Conservation (phyloP, 2,113 vertebrate genomes). For the Phaetusa simplex region DNA sequence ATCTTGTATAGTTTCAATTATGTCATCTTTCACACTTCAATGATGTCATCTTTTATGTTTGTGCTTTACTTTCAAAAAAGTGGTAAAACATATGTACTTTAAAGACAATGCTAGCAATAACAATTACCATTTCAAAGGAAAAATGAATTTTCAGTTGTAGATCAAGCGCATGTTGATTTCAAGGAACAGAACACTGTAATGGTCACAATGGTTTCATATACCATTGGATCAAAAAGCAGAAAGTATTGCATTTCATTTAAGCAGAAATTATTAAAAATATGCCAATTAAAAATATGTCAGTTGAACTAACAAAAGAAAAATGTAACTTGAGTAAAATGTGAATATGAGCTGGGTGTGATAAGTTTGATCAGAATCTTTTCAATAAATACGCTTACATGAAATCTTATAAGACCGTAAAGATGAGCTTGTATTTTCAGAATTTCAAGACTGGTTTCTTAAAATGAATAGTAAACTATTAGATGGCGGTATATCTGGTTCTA, state of each 20-base stretch:
- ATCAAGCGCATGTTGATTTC: background rate
- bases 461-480: background rate
- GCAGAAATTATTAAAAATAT: background rate
- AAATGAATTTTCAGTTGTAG: background rate
- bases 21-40: background rate
- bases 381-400: background rate
- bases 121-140: background rate
- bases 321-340: background rate
- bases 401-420: background rate
- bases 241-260: background rate
- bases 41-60: background rate
- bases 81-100: background rate
- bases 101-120: background rate
- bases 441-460: background rate
- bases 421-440: background rate
- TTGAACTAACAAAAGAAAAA: background rate
- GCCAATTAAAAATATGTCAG: background rate
- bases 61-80: background rate
- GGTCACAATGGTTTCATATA: background rate
- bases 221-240: background rate
- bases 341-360: background rate
- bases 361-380: background rate
- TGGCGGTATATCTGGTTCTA: background rate
- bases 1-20: background rate
- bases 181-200: background rate